These are phyloP conservation scores for Phlogophora meticulosa DNA, from an alignment of 2,888 invertebrate genomes.

Conservation along the genomic window DNA sequence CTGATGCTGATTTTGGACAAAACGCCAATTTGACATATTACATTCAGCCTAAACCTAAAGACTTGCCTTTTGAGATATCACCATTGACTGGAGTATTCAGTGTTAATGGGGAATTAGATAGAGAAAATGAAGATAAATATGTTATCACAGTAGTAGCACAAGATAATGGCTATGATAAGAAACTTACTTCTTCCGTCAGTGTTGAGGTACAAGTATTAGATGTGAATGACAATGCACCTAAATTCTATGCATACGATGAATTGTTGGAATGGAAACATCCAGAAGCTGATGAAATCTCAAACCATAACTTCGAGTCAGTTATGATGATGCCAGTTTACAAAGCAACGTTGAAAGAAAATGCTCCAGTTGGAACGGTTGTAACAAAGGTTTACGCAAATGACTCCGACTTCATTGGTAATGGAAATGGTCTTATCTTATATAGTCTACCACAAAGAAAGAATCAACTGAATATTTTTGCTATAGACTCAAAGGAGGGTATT, in stretches of 20 bases:
- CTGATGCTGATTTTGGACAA: constrained; percentile 95
- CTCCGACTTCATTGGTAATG: constrained; percentile 95
- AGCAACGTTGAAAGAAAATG: constrained; percentile 94
- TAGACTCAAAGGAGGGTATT: constrained; percentile 96
- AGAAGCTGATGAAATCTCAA: constrained; percentile 85
- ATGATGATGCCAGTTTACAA: constrained; percentile 94
- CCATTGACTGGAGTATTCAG: constrained; percentile 93
- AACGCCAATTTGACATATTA: constrained; percentile 95
- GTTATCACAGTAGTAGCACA: constrained; percentile 93
- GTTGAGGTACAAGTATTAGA: constrained; percentile 96
- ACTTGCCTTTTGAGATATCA: constrained; percentile 93
- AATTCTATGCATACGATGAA: constrained; percentile 95
- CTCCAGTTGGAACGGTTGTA: constrained; percentile 94
- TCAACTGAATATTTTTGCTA: constrained; percentile 93
- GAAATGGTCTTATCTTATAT: constrained; percentile 96
- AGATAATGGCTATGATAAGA: constrained; percentile 93
- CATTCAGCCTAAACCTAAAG: constrained; percentile 87
- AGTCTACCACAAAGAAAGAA: constrained; percentile 93
- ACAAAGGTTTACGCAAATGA: constrained; percentile 96
- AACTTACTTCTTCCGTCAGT: constrained; percentile 93
- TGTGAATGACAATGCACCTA: constrained; percentile 96
- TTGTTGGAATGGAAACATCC: constrained; percentile 87
- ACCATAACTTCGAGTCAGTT: constrained; percentile 89
- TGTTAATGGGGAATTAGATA: constrained; percentile 94
- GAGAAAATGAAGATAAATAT: constrained; percentile 94